phyloP scores from a whole-genome alignment of 2,113 vertebrate species.

The Sylvia atricapilla region DNA sequence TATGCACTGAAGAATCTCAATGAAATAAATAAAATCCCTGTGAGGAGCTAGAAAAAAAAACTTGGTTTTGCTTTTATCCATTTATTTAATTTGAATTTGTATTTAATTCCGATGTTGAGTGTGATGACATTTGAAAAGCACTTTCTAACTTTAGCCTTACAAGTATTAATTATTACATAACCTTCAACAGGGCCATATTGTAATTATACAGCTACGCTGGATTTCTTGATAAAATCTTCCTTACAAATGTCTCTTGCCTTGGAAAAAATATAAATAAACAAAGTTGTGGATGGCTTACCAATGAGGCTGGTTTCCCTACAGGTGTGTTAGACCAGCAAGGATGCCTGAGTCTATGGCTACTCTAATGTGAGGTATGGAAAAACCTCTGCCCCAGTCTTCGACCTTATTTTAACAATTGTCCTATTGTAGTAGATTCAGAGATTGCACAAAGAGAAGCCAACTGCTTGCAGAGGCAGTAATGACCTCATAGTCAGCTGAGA shows the following conservation, averaged over 20 bases:
- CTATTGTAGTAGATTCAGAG: background rate
- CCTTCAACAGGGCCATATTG: background rate
- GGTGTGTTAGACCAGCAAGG: background rate
- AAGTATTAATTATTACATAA: background rate
- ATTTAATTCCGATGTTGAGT: background rate
- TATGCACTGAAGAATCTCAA: background rate
- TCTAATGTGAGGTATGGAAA: background rate
- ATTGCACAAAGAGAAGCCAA: background rate
- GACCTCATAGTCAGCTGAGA: background rate
- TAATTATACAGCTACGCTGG: background rate
- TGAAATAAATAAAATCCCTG: background rate
- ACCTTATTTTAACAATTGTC: background rate
- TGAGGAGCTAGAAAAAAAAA: background rate
- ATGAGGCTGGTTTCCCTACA: rapidly evolving
- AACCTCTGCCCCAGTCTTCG: background rate
- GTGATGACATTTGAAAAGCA: background rate
- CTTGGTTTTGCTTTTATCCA: background rate
- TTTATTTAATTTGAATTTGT: background rate
- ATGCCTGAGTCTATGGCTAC: background rate
- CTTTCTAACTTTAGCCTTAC: background rate
- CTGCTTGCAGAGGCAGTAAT: background rate
- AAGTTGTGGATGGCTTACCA: background rate
- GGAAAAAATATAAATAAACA: background rate
- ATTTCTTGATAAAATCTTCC: background rate
- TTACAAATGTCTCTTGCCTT: background rate